Percentiles rank a stretch among this genome's conserved stretches.
These are phyloP conservation scores for Chloroceryle amazona DNA, from an alignment of 2,797 vertebrate genomes.

Conservation along the genomic window DNA sequence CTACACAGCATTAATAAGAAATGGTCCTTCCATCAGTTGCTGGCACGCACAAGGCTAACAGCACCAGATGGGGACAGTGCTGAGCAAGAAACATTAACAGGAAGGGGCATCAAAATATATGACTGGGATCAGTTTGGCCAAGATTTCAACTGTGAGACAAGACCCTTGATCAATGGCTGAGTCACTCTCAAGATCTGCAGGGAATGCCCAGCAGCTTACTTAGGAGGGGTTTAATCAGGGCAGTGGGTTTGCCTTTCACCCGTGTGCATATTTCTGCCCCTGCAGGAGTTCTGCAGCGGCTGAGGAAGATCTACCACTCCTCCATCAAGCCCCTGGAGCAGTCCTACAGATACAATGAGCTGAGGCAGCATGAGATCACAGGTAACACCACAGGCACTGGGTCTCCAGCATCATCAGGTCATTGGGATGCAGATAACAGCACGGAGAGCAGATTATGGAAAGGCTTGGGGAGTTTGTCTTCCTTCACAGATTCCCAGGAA, in stretches of 20 bases:
- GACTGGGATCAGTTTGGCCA: background rate
- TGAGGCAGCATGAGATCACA: slow-evolving; percentile 98
- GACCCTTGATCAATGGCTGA: background rate
- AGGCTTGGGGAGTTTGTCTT: background rate
- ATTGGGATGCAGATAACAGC: background rate
- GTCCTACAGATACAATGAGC: slow-evolving; percentile 97
- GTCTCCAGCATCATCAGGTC: background rate
- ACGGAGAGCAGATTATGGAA: background rate
- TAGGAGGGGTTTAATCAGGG: background rate
- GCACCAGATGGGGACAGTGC: background rate
- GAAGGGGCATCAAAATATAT: background rate
- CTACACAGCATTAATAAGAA: background rate
- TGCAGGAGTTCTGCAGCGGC: slow-evolving; percentile 89
- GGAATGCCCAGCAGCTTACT: background rate
- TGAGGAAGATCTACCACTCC: slow-evolving; percentile 94
- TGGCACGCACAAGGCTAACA: background rate
- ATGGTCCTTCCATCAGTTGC: background rate
- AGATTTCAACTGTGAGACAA: background rate
- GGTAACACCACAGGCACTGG: slow-evolving; percentile 76
- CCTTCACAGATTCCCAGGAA: background rate
- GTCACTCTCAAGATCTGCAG: background rate
- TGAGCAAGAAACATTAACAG: background rate
- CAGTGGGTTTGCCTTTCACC: background rate
- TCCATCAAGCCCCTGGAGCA: slow-evolving; percentile 98
- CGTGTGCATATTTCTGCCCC: background rate